Conservation (phyloP, 2,113 vertebrate genomes). For the Motacilla tschutschensis region DNA sequence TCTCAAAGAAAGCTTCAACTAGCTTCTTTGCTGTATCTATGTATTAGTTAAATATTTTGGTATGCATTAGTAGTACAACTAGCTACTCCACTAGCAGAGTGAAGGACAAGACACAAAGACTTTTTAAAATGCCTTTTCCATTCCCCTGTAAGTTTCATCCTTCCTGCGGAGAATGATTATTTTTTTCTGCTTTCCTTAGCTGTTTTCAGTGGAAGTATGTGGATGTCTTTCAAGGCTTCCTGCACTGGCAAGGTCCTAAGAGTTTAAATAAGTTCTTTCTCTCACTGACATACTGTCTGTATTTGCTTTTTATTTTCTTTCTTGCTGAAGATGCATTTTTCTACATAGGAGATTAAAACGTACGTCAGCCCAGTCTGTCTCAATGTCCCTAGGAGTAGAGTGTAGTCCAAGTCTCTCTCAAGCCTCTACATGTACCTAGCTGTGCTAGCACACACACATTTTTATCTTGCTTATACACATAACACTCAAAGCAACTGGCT, state of each 20-base stretch:
- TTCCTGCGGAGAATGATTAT: not conserved
- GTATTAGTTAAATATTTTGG: not conserved
- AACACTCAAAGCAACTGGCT: not conserved
- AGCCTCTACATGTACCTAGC: not conserved
- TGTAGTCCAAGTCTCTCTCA: not conserved
- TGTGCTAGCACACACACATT: not conserved
- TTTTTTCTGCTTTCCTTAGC: not conserved
- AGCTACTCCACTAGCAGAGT: no score
- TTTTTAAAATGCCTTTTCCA: not conserved
- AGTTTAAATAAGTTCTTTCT: not conserved
- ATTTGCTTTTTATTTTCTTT: not conserved
- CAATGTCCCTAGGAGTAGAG: not conserved
- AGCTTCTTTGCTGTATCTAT: not conserved
- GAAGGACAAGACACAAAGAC: not conserved
- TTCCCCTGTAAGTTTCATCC: not conserved
- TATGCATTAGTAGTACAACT: not conserved
- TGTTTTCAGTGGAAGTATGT: not conserved
- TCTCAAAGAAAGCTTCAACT: not conserved
- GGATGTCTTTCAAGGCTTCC: not conserved
- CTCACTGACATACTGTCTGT: not conserved
- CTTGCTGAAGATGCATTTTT: not conserved
- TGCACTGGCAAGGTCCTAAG: not conserved
- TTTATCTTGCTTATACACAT: not conserved
- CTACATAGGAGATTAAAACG: accelerated
- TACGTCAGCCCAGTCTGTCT: not conserved